Evolutionary conservation across 2,797 vertebrate species (phyloP).

Genomic region (Arremon aurantiirostris): DNA sequence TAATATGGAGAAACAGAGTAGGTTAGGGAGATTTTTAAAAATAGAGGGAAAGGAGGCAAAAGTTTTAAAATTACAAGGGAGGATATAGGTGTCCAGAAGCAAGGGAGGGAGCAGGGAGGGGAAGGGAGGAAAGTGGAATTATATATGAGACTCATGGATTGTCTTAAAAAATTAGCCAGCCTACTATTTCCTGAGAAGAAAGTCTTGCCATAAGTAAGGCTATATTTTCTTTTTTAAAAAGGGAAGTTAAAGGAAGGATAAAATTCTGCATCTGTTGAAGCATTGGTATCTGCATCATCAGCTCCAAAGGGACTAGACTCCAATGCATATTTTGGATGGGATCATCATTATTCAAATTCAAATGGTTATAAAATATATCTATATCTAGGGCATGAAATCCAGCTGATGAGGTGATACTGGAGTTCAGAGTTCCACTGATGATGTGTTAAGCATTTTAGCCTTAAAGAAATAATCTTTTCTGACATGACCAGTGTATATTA

Average conservation of each 20-base stretch:
- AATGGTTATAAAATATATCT: not conserved
- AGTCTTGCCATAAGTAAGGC: not conserved
- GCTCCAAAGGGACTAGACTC: not conserved
- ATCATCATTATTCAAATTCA: not conserved
- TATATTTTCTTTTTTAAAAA: not conserved
- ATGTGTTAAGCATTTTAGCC: not conserved
- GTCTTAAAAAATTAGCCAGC: not conserved
- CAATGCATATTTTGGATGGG: not conserved
- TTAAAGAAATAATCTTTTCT: not conserved
- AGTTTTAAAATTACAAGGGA: not conserved
- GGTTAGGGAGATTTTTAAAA: not conserved
- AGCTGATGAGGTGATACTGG: not conserved
- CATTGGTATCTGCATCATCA: not conserved
- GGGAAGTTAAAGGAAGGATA: not conserved
- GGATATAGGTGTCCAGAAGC: not conserved
- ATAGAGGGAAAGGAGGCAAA: not conserved
- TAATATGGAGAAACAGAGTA: not conserved
- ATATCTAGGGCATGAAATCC: not conserved
- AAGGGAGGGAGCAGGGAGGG: rapidly evolving
- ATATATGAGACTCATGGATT: not conserved
- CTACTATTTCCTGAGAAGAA: not conserved
- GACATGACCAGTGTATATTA: not conserved
- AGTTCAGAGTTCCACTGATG: not conserved
- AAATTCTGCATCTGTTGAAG: not conserved
- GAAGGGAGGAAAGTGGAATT: not conserved